Conservation (phyloP, 2,113 vertebrate genomes). For the Cavia porcellus region DNA sequence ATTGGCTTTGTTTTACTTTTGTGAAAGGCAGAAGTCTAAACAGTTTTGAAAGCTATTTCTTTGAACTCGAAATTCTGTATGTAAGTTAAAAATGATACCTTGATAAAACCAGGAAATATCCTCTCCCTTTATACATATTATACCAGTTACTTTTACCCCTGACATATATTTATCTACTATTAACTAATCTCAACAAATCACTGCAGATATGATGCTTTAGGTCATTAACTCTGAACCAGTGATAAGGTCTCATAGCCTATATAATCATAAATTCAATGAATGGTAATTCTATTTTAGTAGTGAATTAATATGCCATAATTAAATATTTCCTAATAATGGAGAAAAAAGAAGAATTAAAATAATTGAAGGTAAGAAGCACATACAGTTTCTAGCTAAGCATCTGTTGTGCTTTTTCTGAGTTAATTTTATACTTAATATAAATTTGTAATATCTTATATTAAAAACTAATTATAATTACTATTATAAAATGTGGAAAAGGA, state of each 20-base stretch:
- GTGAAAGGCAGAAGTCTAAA: background rate
- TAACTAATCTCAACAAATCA: background rate
- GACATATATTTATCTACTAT: background rate
- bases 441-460: background rate
- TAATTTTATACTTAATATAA: constrained; percentile 23
- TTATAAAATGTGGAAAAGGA: background rate
- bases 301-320: background rate
- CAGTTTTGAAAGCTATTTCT: background rate
- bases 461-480: background rate
- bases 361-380: background rate
- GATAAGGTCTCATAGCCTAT: background rate
- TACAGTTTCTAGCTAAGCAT: background rate
- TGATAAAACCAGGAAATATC: background rate
- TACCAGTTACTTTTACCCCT: background rate
- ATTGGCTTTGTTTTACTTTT: background rate
- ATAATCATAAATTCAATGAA: background rate
- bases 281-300: background rate
- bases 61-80: background rate
- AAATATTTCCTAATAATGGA: background rate
- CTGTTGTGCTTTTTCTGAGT: background rate
- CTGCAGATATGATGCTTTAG: background rate
- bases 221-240: background rate
- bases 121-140: background rate
- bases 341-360: background rate
- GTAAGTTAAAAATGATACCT: background rate